Base-by-base conservation (phyloP, 2,113 vertebrate species). In the Thalassoma bifasciatum region DNA sequence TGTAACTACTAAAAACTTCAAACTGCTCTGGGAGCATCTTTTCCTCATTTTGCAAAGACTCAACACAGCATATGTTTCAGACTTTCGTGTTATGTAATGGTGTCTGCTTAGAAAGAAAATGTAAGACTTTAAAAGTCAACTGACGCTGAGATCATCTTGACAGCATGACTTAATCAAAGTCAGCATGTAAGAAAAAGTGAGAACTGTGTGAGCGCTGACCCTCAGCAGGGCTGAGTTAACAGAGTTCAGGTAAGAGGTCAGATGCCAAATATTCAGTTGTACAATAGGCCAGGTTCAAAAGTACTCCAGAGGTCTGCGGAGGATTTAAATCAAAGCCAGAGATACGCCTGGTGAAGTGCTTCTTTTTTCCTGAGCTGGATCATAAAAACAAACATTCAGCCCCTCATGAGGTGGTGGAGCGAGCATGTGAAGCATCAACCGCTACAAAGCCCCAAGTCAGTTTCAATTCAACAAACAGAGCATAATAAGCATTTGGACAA, bases 241-340 rank as follows among this genome's bases (percentile, higher is more conserved):
- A 6, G 23, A 63, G 61, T 61, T 65, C 64, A 53, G 52, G 8
- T 23, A 8, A 19, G n/a, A 74, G 67, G 30, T 84, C 80, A 81
- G 38, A 72, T 53, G 70, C 61, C 63, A 83, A 61, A 53, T 54
- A 38, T 49, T 66, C 38, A 47, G 7, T 37, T 59, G 51, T 13
- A 30, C 8, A 9, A 13, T 10, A n/a, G 30, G 47, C 10, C 60
- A n/a, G 8, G 56, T 78, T 79, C 68, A 75, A 54, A 56, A 62
- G 58, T 37, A 17, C 24, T 37, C 21, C 42, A 75, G 42, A 73
- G 42, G 5, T 81, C 77, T 64, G 17, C 36, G 50, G 47, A 52
- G 46, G 10, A 12, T 68, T 75, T 34, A 60, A 65, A 65, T 65
- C 34, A 59, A 71, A 65, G 38, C 40, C 63, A 71, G 46, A 13